Conservation (phyloP, 2,113 vertebrate species). For the Tupaia tana region DNA sequence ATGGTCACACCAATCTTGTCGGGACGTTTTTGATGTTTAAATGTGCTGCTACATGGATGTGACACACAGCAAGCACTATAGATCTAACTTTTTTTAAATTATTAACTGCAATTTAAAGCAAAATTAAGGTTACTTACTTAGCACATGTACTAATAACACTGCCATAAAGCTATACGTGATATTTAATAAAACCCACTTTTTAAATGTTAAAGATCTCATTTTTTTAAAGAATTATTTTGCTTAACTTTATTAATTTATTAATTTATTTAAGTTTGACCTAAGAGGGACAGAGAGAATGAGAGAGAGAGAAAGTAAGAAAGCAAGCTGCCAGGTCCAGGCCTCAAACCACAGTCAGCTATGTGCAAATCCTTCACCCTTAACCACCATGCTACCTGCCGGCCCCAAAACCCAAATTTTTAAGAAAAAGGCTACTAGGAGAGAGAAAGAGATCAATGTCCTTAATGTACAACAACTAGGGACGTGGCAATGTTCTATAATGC, state of each 20-base stretch:
- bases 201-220: too few species aligned
- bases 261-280: too few species aligned
- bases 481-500: too few species aligned
- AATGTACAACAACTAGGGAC: constrained; percentile 35
- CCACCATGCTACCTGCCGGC: too few species aligned
- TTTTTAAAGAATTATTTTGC: too few species aligned
- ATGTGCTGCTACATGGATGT: background rate
- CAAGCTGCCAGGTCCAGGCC: too few species aligned
- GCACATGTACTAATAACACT: background rate
- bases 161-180: background rate
- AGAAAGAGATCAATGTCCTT: background rate
- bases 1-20: background rate
- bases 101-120: background rate
- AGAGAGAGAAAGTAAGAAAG: too few species aligned
- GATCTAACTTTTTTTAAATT: background rate
- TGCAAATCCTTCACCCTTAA: too few species aligned
- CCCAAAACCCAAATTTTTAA: background rate
- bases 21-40: background rate
- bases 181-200: background rate
- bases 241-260: too few species aligned
- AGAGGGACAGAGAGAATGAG: too few species aligned
- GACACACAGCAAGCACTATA: background rate
- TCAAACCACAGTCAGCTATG: too few species aligned
- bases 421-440: background rate
- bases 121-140: background rate